Conservation (phyloP, 2,888 invertebrate species). For the Drosophila koepferae region DNA sequence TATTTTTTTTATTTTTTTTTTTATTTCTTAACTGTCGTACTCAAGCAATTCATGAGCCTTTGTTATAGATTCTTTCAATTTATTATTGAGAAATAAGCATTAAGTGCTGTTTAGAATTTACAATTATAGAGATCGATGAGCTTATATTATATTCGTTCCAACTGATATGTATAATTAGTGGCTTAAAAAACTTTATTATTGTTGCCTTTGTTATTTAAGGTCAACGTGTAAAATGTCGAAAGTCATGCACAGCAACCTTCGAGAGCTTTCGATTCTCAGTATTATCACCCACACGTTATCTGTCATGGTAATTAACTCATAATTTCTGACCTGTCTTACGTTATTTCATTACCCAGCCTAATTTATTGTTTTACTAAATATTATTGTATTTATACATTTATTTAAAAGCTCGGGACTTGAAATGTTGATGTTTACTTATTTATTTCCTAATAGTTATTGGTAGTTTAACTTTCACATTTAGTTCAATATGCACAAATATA, state of each 20-base stretch:
- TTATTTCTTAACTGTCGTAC: too few species aligned
- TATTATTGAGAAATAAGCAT: too few species aligned
- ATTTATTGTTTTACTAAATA: not conserved
- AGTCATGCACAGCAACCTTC: not conserved
- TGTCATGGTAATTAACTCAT: not conserved
- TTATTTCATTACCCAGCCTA: not conserved
- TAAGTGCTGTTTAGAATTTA: not conserved
- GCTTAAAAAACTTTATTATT: not conserved
- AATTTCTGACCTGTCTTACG: not conserved
- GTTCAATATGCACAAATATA: too few species aligned
- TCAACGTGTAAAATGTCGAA: constrained; percentile 1
- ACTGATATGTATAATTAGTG: not conserved
- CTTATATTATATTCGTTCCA: not conserved
- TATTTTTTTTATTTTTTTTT: too few species aligned
- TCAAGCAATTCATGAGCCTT: too few species aligned
- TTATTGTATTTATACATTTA: too few species aligned
- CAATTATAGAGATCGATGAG: not conserved
- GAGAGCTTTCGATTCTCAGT: not conserved
- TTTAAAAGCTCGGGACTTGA: too few species aligned
- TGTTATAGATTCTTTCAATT: too few species aligned
- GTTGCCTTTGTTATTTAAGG: not conserved
- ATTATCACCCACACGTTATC: not conserved
- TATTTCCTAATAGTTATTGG: too few species aligned
- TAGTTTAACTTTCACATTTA: not conserved
- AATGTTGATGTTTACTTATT: too few species aligned